Percentiles rank a stretch among this genome's conserved stretches.
phyloP scores from a whole-genome alignment of 1,140 invertebrate genomes.

The Ostrea denselamellosa region DNA sequence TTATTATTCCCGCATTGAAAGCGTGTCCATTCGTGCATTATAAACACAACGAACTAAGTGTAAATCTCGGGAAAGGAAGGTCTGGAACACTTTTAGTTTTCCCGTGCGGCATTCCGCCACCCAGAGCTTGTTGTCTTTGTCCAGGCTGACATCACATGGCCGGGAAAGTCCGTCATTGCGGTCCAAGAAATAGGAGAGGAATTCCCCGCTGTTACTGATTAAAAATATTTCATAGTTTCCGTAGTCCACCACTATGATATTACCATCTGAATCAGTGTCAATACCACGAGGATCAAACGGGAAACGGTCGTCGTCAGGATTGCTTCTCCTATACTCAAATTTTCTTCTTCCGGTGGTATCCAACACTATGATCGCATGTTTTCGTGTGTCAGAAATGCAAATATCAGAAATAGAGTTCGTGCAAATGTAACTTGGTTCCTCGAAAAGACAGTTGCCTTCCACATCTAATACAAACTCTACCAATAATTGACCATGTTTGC shows the following conservation, averaged over 20 bases:
- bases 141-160: neutral
- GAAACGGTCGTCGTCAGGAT: neutral
- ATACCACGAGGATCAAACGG: constrained; percentile 18
- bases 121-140: neutral
- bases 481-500: neutral
- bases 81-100: constrained; percentile 2
- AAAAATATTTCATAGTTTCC: neutral
- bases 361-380: neutral
- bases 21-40: no score
- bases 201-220: neutral
- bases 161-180: neutral
- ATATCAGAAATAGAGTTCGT: neutral
- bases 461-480: neutral
- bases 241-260: constrained; percentile 11
- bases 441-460: neutral
- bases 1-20: no score
- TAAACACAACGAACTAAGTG: no score
- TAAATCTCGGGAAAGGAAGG: no score
- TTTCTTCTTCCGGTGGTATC: neutral
- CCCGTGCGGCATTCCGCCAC: neutral
- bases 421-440: constrained; percentile 22
- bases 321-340: neutral
- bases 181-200: neutral
- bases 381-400: neutral
- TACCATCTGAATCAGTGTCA: neutral